Evolutionary conservation across 1,140 invertebrate species (phyloP), one percentile per base, ranked within the genome.

Genomic region (Yoshiicerus persimilis): DNA sequence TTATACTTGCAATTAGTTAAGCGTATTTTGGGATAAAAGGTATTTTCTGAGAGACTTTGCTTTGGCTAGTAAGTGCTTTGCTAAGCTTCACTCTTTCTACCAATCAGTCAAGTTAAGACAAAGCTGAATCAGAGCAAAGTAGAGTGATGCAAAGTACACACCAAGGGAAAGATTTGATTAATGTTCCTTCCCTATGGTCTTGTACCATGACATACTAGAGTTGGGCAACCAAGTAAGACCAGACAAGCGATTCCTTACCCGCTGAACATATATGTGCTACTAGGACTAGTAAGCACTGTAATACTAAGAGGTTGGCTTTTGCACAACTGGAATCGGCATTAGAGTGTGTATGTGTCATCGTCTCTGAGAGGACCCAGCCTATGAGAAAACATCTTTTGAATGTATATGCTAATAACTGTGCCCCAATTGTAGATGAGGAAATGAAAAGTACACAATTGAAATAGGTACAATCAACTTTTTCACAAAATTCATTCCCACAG

Each of bases 131-230:
- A 56, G 27, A 70, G 23, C 23, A 9, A 30, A 70, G 27, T 27
- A 70, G 30, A 36, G 75, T 80, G 75, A 80, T 34, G 32, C 30
- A 36, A 38, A 80, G 75, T 80, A 80, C 75, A 80, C 75, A 80
- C 75, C 75, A 80, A 80, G 75, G 47, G 75, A 80, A 36, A 38
- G 75, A 80, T 80, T 80, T 80, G 75, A 80, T 80, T 80, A 80
- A 80, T 80, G 75, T 34, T 80, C n/a, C 75, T 36, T 38, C 32
- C 75, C 75, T 36, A n/a, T 32, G 34, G 30, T 70, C 64, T 70
- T 70, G 64, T 70, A 27, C 10, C 64, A 30, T 70, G 64, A 70
- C 64, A 27, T 27, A 70, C 23, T n/a, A n/a, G 47, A n/a, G n/a
- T 56, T 56, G 47, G 47, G 47, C 13, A 56, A 56, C 16, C 10